Evolutionary conservation across 2,113 vertebrate species (phyloP), one percentile per base, ranked within the genome.

Genomic region (Nibea albiflora): DNA sequence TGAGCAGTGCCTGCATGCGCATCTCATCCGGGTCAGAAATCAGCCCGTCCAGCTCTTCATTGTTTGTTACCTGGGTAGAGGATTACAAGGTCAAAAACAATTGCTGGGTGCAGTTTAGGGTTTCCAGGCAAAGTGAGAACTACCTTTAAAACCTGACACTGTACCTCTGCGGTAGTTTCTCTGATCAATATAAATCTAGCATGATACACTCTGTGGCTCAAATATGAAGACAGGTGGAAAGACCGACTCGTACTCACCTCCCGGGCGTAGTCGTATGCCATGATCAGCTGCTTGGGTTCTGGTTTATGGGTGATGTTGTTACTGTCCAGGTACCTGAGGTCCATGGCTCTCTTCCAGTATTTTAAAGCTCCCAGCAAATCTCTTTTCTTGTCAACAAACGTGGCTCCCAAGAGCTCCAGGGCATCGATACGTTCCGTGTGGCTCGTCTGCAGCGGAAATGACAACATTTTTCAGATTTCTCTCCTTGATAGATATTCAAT

Each of bases 261-360:
- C 82, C 94, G 96, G 93, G 97, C 96, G 72, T 98, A 99, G 93
- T 98, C 98, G 60, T 99, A 99, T 0, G 98, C 98, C 97, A 97
- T 97, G 84, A 98, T 96, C 69, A 98, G 95, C 68, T 97, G 95
- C 90, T 96, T 97, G 11, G 98, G 96, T 76, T 97, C 96, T 2
- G 96, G 95, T 92, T 99, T 99, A 79, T 93, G 94, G 56, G 97
- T 92, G 68, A 98, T 74, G 83, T 94, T 96, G 94, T 95, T 96
- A 86, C 95, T 94, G 62, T 99, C 98, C 57, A 93, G 95, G 91
- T 98, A 96, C 79, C 98, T 94, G 94, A 99, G 95, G 84, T 98
- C 97, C 98, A 99, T 99, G 86, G 98, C 98, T 94, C 96, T 94
- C 85, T 98, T 99, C 98, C 98, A 99, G 88, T 99, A 99, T 89